Evolutionary conservation across 2,888 invertebrate genomes (phyloP).

Genomic region (Papilio protenor): DNA sequence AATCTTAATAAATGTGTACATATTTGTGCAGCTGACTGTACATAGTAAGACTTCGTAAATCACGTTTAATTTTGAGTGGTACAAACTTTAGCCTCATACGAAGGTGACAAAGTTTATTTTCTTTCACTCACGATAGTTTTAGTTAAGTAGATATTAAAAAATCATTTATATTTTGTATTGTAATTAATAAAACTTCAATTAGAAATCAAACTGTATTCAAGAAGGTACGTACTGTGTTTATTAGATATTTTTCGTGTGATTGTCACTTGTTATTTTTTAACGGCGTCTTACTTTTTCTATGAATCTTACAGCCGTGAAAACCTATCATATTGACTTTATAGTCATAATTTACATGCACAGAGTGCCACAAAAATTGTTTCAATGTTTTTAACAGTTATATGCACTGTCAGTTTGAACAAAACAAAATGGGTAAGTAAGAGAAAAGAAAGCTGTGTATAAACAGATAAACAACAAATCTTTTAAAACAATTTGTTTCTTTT

Average conservation of each 20-base stretch:
- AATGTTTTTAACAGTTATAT: neutral
- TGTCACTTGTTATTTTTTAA: neutral
- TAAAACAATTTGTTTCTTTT: neutral
- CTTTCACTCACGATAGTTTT: neutral
- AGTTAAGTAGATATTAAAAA: neutral
- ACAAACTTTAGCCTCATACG: neutral
- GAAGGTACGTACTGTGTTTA: neutral
- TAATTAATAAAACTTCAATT: neutral
- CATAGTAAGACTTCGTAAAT: neutral
- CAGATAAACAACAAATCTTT: neutral
- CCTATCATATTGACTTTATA: neutral
- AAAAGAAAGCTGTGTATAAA: neutral
- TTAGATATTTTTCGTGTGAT: neutral
- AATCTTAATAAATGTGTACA: too few relatives aligned
- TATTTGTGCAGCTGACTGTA: too few relatives aligned
- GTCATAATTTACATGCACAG: neutral
- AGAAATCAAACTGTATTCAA: neutral
- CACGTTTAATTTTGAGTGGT: neutral
- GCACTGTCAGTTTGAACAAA: neutral
- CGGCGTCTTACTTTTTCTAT: neutral
- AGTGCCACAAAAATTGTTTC: neutral
- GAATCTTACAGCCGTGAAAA: neutral
- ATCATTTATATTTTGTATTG: neutral
- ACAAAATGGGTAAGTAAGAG: neutral
- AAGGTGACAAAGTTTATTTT: neutral